Evolutionary conservation across 2,113 vertebrate species (phyloP), one percentile per base, ranked within the genome.

Genomic region (Hydrolagus affinis): DNA sequence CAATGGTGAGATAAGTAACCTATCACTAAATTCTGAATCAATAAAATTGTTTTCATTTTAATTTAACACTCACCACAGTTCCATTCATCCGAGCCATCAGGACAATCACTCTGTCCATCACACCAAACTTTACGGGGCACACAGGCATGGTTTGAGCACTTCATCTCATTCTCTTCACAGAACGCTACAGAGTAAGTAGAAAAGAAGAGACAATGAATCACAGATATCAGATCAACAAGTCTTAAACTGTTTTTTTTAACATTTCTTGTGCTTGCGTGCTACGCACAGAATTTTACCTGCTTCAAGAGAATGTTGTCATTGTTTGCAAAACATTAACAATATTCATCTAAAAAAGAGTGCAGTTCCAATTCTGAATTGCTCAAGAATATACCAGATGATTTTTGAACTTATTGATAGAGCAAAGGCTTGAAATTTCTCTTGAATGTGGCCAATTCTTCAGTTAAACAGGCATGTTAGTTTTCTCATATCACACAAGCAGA

Each of bases 21-120:
- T 6, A 44, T 44, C 44, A 3, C 44, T 44, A 44, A 44, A 44
- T 3, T 44, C 44, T 6, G 1, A 44, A 44, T 44, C 44, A 44
- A 70, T 10, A 70, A 70, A 59, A 10, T 9, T 59, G 21, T 44
- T 80, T 23, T 21, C 21, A 23, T 21, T 19, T 59, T 56, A 56
- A 23, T 73, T 0, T 0, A 69, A 59, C 85, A 88, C 94, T 94
- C 89, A 99, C 98, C 96, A 44, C 98, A 99, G 89, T 93, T 89
- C 98, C 97, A 99, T 77, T 99, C 97, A 14, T 99, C 98, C 0
- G 98, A 99, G 88, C 94, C 94, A 92, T 99, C 98, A 0, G 91
- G 88, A 30, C 98, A 99, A 89, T 99, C 94, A 3, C 90, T 92
- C 83, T 57, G 88, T 0, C 97, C 98, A 0, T 99, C 95, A 57